Percentiles rank a stretch among this genome's conserved stretches.
phyloP scores from a whole-genome alignment of 2,797 vertebrate genomes.

The Gymnodraco acuticeps region DNA sequence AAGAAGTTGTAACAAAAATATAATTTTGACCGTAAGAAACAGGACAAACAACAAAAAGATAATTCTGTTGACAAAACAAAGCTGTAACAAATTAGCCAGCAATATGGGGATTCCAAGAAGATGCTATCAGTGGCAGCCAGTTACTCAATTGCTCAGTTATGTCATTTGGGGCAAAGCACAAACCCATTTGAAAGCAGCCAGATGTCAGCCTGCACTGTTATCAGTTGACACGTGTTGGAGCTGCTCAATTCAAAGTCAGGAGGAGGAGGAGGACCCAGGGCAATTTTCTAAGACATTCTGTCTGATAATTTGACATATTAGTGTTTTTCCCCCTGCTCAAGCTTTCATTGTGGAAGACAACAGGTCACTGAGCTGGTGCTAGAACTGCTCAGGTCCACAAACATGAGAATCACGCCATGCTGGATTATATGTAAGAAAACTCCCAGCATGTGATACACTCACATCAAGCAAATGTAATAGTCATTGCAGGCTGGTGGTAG shows the following conservation, averaged over 20 bases:
- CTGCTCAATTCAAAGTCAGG: not conserved
- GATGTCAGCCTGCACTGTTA: not conserved
- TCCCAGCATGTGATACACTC: constrained; percentile 1
- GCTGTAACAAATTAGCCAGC: not conserved
- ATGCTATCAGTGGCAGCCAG: not conserved
- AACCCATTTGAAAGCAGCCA: not conserved
- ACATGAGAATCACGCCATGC: not conserved
- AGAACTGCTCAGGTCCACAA: not conserved
- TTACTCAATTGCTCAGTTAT: constrained; percentile 15
- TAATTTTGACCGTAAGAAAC: not conserved
- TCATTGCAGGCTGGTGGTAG: not conserved
- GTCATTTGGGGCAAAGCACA: constrained; percentile 17
- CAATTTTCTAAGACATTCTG: not conserved
- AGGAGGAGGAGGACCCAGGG: not conserved
- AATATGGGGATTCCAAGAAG: not conserved
- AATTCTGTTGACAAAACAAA: not conserved
- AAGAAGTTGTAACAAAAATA: too few relatives aligned
- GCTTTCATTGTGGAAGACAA: constrained; percentile 10
- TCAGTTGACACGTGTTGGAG: constrained; percentile 2
- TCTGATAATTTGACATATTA: not conserved
- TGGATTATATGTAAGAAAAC: not conserved
- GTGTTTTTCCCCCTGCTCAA: not conserved
- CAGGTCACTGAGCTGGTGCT: constrained; percentile 1
- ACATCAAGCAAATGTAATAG: constrained; percentile 37
- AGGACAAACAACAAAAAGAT: not conserved